Percentiles rank a stretch among this genome's conserved stretches.
Evolutionary conservation across 1,140 invertebrate genomes (phyloP).

Genomic region (Drosophila chauvacae): DNA sequence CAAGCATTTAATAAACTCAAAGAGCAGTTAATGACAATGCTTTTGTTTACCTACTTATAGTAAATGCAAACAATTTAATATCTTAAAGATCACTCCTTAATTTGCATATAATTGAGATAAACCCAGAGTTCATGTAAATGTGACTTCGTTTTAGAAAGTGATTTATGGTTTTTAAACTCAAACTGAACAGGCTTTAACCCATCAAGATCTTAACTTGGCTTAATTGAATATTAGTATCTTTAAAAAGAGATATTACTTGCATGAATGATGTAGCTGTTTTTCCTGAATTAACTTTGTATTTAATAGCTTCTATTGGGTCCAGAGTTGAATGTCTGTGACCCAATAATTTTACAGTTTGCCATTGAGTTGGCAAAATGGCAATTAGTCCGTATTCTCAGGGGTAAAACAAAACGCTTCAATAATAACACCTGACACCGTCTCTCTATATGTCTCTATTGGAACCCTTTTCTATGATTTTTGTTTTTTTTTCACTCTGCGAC

Average conservation of each 20-base stretch:
- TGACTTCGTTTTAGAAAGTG: conserved; percentile 22
- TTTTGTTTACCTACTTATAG: not conserved
- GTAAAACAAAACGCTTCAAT: conserved; percentile 20
- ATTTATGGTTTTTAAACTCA: conserved; percentile 3
- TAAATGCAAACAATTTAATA: not conserved
- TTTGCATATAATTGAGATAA: not conserved
- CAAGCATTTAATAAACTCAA: not conserved
- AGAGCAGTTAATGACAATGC: not conserved
- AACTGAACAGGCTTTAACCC: not conserved
- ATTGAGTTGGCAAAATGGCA: conserved; percentile 17
- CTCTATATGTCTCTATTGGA: conserved; percentile 19
- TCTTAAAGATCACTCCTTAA: not conserved
- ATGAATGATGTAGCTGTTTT: not conserved
- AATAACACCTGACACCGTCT: conserved; percentile 27
- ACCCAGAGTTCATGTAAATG: not conserved
- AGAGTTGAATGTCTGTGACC: conserved; percentile 12
- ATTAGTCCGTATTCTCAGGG: conserved; percentile 14
- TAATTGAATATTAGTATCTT: not conserved
- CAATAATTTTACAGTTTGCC: conserved; percentile 12
- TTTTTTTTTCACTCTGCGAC: not conserved
- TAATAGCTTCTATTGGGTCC: not conserved
- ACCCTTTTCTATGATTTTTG: conserved; percentile 14
- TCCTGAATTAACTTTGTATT: not conserved
- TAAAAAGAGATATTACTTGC: not conserved
- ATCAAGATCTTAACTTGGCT: not conserved